Conservation (phyloP, 1,140 invertebrate species). For the Megalonaias nervosa region DNA sequence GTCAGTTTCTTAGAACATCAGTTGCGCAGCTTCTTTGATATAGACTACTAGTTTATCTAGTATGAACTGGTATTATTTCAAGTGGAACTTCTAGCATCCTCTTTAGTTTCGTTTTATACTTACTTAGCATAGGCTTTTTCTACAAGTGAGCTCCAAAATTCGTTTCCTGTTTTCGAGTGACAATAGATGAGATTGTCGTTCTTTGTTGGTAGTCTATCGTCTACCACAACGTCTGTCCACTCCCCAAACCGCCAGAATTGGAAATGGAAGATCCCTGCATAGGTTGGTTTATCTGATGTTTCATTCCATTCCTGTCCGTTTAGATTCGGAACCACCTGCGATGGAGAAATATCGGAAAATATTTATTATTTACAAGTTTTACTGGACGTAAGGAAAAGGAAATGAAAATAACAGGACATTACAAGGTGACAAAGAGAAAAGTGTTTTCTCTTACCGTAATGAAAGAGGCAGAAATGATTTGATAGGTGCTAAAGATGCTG, state of each 20-base stretch:
- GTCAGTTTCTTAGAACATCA: no score
- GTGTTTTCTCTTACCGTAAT: no score
- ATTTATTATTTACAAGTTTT: no score
- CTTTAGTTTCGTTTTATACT: slow-evolving; percentile 73
- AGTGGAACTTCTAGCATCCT: no score
- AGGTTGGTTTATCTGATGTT: slow-evolving; percentile 52
- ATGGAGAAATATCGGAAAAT: neutral
- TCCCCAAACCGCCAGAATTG: slow-evolving; percentile 84
- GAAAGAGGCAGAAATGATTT: no score
- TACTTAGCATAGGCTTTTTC: slow-evolving; percentile 91
- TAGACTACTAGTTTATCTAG: no score
- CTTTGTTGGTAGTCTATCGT: slow-evolving; percentile 82
- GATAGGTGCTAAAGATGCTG: no score
- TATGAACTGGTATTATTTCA: no score
- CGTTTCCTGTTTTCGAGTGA: slow-evolving; percentile 77
- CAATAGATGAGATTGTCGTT: slow-evolving; percentile 79
- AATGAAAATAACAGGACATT: no score
- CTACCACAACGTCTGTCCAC: slow-evolving; percentile 83
- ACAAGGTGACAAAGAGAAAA: no score
- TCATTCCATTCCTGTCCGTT: slow-evolving; percentile 62
- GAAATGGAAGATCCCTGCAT: slow-evolving; percentile 76
- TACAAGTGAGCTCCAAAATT: slow-evolving; percentile 85
- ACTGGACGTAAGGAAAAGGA: no score
- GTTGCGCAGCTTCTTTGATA: no score
- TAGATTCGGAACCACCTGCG: slow-evolving; percentile 53